Base-by-base conservation (phyloP, 2,113 vertebrate genomes). In the Pelodiscus sinensis region DNA sequence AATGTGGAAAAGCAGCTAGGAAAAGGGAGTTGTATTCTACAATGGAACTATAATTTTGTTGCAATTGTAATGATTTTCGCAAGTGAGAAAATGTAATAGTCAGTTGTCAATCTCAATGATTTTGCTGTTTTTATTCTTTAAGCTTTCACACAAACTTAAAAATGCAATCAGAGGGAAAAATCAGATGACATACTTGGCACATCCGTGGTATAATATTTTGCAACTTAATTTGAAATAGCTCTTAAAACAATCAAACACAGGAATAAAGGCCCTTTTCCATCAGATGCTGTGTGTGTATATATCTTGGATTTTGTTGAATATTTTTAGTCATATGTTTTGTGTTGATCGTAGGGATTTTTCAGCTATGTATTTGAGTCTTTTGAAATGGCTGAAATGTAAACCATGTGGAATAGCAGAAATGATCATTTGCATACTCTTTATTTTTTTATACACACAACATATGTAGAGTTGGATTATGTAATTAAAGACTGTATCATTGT, bases 61-160 rank as follows among this genome's bases (percentile, higher is more conserved):
- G 51, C n/a, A 81, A 25, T 60, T 82, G 56, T 79, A 21, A 86
- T 84, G 71, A 79, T 9, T 77, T 89, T 83, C 80, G 18, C 5
- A 9, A 86, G 22, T 29, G 0, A 2, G 73, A 18, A 93, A 73
- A 84, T 44, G 86, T 22, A 88, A 75, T 77, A 56, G 4, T 81
- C 24, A 56, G 8, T 4, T 5, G 10, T 90, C 51, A 89, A 15
- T 80, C 10, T 51, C 21, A 84, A 21, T 15, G 15, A 77, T 2
- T 81, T 84, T 60, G 71, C 27, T 83, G 38, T 68, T 90, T 90
- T 68, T 35, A 84, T 44, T 65, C 24, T 90, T 84, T 77, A 79
- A 71, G 27, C n/a, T 84, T 54, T 68, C 12, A 78, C 60, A 25
- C 35, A 62, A 29, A 29, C 9, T 68, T 56, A 35, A 52, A 24